Evolutionary conservation across 2,888 invertebrate species (phyloP).

Genomic region (Silvanus unidentatus): DNA sequence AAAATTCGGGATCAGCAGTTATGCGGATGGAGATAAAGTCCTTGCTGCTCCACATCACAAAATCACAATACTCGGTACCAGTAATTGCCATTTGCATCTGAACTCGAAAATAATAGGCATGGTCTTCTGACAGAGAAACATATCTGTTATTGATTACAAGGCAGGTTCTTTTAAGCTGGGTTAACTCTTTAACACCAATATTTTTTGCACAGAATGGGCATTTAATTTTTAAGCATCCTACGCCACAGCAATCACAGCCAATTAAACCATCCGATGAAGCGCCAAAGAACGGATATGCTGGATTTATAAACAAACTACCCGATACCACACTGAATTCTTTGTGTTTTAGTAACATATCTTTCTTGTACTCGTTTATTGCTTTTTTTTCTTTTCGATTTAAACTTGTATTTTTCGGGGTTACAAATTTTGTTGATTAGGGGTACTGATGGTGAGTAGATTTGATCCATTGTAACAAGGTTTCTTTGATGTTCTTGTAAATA

Average conservation of each 20-base stretch:
- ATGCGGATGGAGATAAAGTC: too few relatives aligned
- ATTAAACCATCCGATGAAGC: slow-evolving; percentile 11
- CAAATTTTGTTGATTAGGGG: too few relatives aligned
- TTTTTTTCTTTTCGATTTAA: too few relatives aligned
- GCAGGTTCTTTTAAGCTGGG: neutral
- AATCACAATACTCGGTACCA: slow-evolving; percentile 4
- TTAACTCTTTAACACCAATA: neutral
- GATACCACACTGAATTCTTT: too few relatives aligned
- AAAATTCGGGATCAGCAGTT: too few relatives aligned
- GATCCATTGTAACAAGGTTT: too few relatives aligned
- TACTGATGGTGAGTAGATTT: too few relatives aligned
- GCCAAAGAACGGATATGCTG: slow-evolving; percentile 3
- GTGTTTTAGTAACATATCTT: too few relatives aligned
- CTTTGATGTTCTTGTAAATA: too few relatives aligned
- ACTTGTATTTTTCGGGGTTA: too few relatives aligned
- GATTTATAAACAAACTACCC: neutral
- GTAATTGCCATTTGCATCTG: slow-evolving; percentile 9
- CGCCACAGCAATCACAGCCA: slow-evolving; percentile 10
- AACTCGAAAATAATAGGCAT: slow-evolving; percentile 6
- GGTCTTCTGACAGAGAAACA: slow-evolving; percentile 25
- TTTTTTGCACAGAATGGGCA: slow-evolving; percentile 10
- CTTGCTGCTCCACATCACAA: slow-evolving; percentile 9
- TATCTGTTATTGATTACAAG: neutral
- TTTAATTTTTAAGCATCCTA: slow-evolving; percentile 11
- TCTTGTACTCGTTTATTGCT: too few relatives aligned